Evolutionary conservation across 2,797 vertebrate species (phyloP), one percentile per base, ranked within the genome.

Genomic region (Microctenopoma steveboyesi): DNA sequence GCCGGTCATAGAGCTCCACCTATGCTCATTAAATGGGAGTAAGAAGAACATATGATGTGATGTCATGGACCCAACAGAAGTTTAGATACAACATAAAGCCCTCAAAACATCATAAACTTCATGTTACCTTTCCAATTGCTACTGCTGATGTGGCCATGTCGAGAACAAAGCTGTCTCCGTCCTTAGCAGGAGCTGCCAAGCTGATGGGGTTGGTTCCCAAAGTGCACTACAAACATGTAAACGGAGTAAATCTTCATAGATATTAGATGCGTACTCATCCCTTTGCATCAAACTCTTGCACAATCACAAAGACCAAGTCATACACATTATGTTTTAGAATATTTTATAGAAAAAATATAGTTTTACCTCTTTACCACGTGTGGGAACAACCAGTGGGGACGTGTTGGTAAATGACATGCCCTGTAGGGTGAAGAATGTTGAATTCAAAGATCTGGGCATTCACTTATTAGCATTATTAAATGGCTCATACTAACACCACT

Each of bases 91-190:
- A 64, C 22, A 18, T 16, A 6, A n/a, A 11, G 27, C 2, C 1
- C 14, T 27, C 59, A 30, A 49, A 22, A n/a, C 5, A 33, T 8
- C 6, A 33, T 3, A 13, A 9, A 62, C 2, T 4, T 16, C 11
- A 30, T 18, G 33, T 39, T 76, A 94, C 94, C 91, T 95, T 95
- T 76, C 94, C 93, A 0, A 94, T 77, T 0, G 94, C 92, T 2
- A 89, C 94, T 0, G 93, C 92, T 2, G 94, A 95, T 0, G 93
- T 95, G 49, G 94, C 94, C 91, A 94, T 95, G 75, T 95, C 94
- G 79, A 95, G 70, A 39, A 93, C 92, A 65, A 94, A 94, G 76
- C 92, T 94, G 87, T 94, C 94, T 40, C 89, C 91, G 1, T 91
- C 39, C 3, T 82, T 85, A 39, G 90, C 91, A 0, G 94, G 94